These are phyloP conservation scores for Fistularia commersonii DNA, from an alignment of 2,797 vertebrate genomes.

Conservation along the genomic window DNA sequence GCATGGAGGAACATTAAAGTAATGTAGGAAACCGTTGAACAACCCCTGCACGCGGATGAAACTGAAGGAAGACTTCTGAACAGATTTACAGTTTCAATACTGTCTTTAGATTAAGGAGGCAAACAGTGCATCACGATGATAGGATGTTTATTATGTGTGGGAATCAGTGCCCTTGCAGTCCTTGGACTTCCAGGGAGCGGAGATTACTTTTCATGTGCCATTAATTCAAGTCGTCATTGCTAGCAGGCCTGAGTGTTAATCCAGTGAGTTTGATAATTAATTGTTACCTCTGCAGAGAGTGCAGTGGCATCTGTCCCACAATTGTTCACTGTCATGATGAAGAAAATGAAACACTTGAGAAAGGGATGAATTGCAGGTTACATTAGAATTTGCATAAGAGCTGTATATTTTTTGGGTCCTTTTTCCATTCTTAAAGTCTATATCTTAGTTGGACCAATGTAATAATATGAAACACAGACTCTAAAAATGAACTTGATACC, in stretches of 20 bases:
- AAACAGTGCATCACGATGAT: slow-evolving; percentile 54
- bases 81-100: slow-evolving; percentile 63
- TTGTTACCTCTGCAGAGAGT: slow-evolving; percentile 57
- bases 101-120: slow-evolving; percentile 54
- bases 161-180: slow-evolving; percentile 61
- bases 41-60: slow-evolving; percentile 42
- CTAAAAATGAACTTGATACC: too few species aligned
- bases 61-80: slow-evolving; percentile 49
- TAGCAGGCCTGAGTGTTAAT: slow-evolving; percentile 66
- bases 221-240: slow-evolving; percentile 74
- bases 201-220: slow-evolving; percentile 79
- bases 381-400: too few species aligned
- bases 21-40: slow-evolving; percentile 23
- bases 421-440: too few species aligned
- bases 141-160: slow-evolving; percentile 68
- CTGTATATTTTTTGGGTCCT: too few species aligned
- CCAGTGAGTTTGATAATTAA: slow-evolving; percentile 73
- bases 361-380: slow-evolving; percentile 3
- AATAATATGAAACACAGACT: too few species aligned
- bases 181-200: slow-evolving; percentile 48
- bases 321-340: slow-evolving; percentile 42
- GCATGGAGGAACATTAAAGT: too few species aligned
- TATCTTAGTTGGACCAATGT: too few species aligned
- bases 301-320: slow-evolving; percentile 51
- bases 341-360: slow-evolving; percentile 34